A percentile compares a stretch with the other conserved stretches of the same genome.
Conservation (phyloP, 1,140 invertebrate genomes). For the Bradynema listronoti region DNA sequence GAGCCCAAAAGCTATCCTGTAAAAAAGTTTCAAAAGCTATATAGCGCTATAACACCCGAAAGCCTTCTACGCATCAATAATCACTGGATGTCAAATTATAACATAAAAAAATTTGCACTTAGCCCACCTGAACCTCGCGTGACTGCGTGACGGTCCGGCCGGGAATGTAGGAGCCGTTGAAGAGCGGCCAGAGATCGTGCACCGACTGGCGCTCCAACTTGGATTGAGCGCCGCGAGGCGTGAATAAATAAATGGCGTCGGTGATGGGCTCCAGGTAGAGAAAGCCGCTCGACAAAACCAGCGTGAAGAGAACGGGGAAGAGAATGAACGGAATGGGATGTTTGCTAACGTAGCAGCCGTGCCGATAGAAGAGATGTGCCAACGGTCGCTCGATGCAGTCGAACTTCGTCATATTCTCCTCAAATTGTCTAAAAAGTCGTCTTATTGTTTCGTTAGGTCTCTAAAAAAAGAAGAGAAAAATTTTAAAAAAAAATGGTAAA, state of each 20-base stretch:
- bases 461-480: no score
- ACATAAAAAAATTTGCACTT: no score
- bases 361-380: constrained; percentile 46
- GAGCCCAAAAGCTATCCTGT: no score
- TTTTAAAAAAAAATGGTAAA: no score
- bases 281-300: constrained; percentile 33
- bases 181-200: constrained; percentile 53
- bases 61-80: no score
- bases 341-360: constrained; percentile 44
- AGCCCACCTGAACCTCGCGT: constrained; percentile 54
- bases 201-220: constrained; percentile 49
- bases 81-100: no score
- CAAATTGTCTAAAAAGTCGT: no score
- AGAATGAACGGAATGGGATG: constrained; percentile 50
- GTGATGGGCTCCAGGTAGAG: constrained; percentile 47
- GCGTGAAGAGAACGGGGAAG: constrained; percentile 50
- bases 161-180: constrained; percentile 51
- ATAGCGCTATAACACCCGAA: no score
- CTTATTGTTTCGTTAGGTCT: no score
- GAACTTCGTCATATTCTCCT: no score
- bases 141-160: constrained; percentile 55
- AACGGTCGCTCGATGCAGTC: constrained; percentile 50
- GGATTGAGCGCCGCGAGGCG: constrained; percentile 17
- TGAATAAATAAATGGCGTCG: constrained; percentile 53
- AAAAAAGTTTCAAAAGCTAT: no score